phyloP scores from a whole-genome alignment of 2,797 vertebrate genomes.

The Sebastolobus altivelis region DNA sequence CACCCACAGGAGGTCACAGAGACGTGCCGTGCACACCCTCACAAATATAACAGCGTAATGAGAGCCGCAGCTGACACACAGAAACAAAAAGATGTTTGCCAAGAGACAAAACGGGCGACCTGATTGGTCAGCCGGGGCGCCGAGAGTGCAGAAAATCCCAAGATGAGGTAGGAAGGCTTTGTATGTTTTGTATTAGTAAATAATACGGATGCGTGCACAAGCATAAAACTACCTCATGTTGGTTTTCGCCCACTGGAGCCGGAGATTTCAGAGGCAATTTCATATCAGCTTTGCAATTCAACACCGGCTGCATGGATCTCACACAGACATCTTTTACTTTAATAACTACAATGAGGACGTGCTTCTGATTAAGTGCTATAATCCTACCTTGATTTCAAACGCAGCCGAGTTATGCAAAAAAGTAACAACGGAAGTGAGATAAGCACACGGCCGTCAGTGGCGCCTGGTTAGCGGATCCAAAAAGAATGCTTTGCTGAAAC shows the following conservation, averaged over 20 bases:
- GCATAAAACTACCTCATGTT: constrained; percentile 27
- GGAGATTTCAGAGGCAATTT: constrained; percentile 35
- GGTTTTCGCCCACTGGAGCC: constrained; percentile 4
- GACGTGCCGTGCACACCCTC: not conserved
- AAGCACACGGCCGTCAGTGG: constrained; percentile 24
- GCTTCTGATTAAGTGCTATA: constrained; percentile 38
- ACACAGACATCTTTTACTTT: constrained; percentile 14
- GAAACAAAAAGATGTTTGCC: constrained; percentile 25
- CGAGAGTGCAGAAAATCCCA: constrained; percentile 25
- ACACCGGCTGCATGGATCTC: constrained; percentile 8
- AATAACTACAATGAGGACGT: constrained; percentile 21
- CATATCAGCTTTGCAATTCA: constrained; percentile 24
- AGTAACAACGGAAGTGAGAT: constrained; percentile 32
- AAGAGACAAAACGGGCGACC: constrained; percentile 11
- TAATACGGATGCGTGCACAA: constrained; percentile 18
- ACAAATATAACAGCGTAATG: constrained; percentile 36
- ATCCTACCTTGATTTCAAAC: constrained; percentile 23
- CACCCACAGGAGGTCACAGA: constrained; percentile 19
- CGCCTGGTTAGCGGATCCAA: constrained; percentile 48
- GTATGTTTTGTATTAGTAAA: constrained; percentile 35
- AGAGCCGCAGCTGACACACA: constrained; percentile 27
- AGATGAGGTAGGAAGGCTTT: constrained; percentile 5
- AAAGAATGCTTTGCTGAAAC: constrained; percentile 46
- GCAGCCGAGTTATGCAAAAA: constrained; percentile 1
- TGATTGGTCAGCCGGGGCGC: constrained; percentile 20